These are phyloP conservation scores for Diaperis boleti DNA, from an alignment of 2,888 invertebrate genomes.

Conservation along the genomic window DNA sequence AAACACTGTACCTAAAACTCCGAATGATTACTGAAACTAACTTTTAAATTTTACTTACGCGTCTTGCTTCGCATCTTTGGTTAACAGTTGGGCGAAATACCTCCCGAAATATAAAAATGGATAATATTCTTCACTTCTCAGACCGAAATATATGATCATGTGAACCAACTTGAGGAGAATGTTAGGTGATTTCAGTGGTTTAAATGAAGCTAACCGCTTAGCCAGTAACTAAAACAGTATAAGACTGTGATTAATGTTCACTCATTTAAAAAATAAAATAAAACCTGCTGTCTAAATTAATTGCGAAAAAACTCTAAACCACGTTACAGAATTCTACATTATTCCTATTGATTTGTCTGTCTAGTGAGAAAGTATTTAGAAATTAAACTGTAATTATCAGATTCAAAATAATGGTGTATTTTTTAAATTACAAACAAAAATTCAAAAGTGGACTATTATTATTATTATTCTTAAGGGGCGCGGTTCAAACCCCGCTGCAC, in stretches of 20 bases:
- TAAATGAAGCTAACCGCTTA: conserved; percentile 1
- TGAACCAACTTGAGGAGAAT: not conserved
- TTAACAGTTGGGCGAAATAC: conserved; percentile 6
- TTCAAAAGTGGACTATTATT: too few relatives aligned
- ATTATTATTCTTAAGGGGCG: too few relatives aligned
- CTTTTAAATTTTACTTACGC: conserved; percentile 27
- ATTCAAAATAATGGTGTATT: not conserved
- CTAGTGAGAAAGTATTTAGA: too few relatives aligned
- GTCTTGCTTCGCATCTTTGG: not conserved
- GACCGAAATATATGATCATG: not conserved
- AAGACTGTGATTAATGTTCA: not conserved
- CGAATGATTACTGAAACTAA: too few relatives aligned
- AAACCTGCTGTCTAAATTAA: too few relatives aligned
- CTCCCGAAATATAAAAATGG: conserved; percentile 7
- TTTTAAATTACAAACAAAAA: not conserved
- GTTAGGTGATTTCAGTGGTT: not conserved
- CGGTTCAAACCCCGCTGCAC: too few relatives aligned
- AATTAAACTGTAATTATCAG: too few relatives aligned
- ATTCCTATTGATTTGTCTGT: too few relatives aligned
- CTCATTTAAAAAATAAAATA: not conserved
- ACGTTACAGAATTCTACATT: too few relatives aligned
- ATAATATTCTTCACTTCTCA: conserved; percentile 3
- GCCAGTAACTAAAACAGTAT: not conserved
- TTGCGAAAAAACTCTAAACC: too few relatives aligned
- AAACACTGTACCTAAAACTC: too few relatives aligned